phyloP scores from a whole-genome alignment of 2,797 vertebrate genomes.

The Morus bassanus region DNA sequence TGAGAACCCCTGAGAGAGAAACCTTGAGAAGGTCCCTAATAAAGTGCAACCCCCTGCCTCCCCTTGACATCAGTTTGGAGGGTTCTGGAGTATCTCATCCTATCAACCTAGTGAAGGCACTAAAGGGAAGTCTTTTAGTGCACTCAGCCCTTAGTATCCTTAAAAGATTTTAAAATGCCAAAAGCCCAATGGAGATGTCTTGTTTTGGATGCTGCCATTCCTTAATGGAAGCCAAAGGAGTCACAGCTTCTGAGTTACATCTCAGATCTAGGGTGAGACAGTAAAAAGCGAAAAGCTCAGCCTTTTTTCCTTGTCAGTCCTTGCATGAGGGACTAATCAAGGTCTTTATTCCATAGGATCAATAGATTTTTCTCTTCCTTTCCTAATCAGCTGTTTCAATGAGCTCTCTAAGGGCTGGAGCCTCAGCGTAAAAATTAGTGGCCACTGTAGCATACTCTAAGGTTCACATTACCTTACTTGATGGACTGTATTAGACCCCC shows the following conservation, averaged over 20 bases:
- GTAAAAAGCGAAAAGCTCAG: not conserved
- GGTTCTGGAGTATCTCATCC: not conserved
- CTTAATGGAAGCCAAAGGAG: not conserved
- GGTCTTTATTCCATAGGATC: not conserved
- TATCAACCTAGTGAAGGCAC: not conserved
- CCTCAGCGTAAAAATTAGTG: not conserved
- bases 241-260: not conserved
- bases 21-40: not conserved
- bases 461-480: not conserved
- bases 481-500: not conserved
- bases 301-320: not conserved
- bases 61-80: not conserved
- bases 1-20: not conserved
- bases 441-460: not conserved
- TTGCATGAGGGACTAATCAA: not conserved
- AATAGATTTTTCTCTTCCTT: not conserved
- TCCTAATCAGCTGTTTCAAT: not conserved
- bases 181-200: not conserved
- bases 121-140: not conserved
- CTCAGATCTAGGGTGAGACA: not conserved
- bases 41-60: not conserved
- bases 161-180: not conserved
- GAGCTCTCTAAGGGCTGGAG: not conserved
- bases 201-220: not conserved
- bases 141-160: not conserved